Base-by-base conservation (phyloP, 2,888 invertebrate species). In the Cistogaster globosa region DNA sequence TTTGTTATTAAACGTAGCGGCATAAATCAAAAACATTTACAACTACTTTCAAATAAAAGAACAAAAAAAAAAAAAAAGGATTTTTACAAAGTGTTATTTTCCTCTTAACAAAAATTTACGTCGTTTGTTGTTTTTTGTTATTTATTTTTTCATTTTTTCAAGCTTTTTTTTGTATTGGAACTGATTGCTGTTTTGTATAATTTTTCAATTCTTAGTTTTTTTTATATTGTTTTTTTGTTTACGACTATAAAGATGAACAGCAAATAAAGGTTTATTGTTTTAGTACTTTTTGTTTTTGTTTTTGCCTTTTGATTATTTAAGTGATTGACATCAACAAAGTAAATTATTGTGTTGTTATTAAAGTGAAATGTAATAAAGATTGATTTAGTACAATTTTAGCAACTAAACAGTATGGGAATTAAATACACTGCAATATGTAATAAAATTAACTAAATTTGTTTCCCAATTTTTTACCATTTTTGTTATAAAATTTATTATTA, bases 301-400 rank as follows among this genome's bases (percentile, higher is more conserved):
- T 63, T 42, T 42, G 9, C 18, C 0, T 63, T 45, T 51, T 14
- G 53, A 20, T 38, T 6, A 42, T 42, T n/a, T n/a, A 55, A 69
- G 18, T 69, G 69, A 69, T 68, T 55, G 38, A 16, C 68, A 36
- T 53, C 20, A 14, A 68, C 68, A 38, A 55, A 68, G 55, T 68
- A 20, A 38, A 42, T 68, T 55, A 38, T 20, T 38, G 11, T 68
- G 55, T 32, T 5, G 8, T 42, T 42, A 12, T 22, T 53, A 14
- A 36, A 4, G 12, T 51, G 8, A 18, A 68, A 26, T 6, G 14
- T 51, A 18, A 51, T 32, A 51, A 36, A 51, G 51, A 67, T 67
- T 32, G 42, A 42, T 42, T 42, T 42, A 38, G 11, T 11, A 9
- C 38, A 38, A 11, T 38, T 38, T 38, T 38, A 42, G 12, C 12